Base-by-base conservation (phyloP, 2,888 invertebrate genomes). In the Metopia argyrocephala region DNA sequence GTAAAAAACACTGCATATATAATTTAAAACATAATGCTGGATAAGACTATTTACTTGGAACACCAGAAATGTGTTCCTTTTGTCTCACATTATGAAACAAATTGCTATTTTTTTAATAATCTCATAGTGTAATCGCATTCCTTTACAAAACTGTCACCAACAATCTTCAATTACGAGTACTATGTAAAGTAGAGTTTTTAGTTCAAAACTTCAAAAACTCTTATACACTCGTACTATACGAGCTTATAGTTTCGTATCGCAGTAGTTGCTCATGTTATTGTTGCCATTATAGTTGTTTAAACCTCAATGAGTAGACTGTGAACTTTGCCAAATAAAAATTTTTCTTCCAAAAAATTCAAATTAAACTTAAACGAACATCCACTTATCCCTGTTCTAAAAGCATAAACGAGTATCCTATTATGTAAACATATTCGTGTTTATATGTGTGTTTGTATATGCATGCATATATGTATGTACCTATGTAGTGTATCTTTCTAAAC, bases 281-380 rank as follows among this genome's bases (percentile, higher is more conserved):
- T 68, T 62, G 45, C 15, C 38, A 38, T 38, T 38, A 38, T 38
- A 38, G 66, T 66, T 64, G 45, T 48, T 59, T 59, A 71, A 76
- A 73, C 59, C 45, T 74, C 65, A 70, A 56, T 65, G 76, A 68
- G 64, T 56, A 48, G 59, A 62, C 76, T 79, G 65, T 71, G 61
- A 76, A 79, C 66, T 65, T 68, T 71, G 68, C 66, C 57, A 50
- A 71, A 79, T 61, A 59, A 38, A 38, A 38, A 12, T 15, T 2
- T 2, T 38, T 9, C 66, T 75, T 76, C 59, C 57, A 68, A 52
- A 79, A 38, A 79, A 78, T 78, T 78, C 76, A 79, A 82, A 82
- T 79, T 82, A 82, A 68, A 76, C 69, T 48, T 54, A 38, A 52
- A 68, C 48, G 57, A 65, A 56, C 38, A 48, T 64, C 9, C 52